phyloP scores from a whole-genome alignment of 1,140 invertebrate genomes.

The Odontomachus brunneus region DNA sequence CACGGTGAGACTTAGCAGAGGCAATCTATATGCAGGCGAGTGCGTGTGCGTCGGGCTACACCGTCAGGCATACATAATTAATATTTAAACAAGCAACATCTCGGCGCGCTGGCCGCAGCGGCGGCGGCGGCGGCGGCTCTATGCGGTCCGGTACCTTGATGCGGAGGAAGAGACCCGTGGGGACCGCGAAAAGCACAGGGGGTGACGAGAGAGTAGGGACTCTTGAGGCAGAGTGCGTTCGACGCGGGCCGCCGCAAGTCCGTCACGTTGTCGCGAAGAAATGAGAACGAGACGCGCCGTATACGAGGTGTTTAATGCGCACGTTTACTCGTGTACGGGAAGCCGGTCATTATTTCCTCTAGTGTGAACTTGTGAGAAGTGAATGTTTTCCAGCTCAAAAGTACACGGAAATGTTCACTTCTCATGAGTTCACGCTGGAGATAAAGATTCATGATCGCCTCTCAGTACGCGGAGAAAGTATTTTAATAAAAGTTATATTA shows the following conservation, averaged over 20 bases:
- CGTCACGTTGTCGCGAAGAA: conserved; percentile 15
- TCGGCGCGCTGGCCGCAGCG: conserved; percentile 23
- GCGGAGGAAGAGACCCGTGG: neutral
- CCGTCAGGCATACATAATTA: conserved; percentile 83
- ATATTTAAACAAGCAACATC: conserved; percentile 81
- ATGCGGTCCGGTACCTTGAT: neutral
- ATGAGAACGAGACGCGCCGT: conserved; percentile 17
- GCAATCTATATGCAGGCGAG: conserved; percentile 75
- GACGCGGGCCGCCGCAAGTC: no score
- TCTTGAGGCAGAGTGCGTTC: conserved; percentile 5
- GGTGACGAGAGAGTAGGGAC: conserved; percentile 3
- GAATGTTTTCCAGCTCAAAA: no score
- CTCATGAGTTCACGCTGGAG: no score
- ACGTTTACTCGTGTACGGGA: no score
- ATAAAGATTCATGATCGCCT: no score
- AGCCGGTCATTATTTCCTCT: no score
- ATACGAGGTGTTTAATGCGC: no score
- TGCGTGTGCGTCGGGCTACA: conserved; percentile 77
- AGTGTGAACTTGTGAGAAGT: no score
- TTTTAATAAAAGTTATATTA: no score
- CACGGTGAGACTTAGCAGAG: conserved; percentile 37
- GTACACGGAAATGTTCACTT: no score
- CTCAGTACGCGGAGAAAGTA: no score
- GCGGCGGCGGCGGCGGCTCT: conserved; percentile 23
- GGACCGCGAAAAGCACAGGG: neutral